Base-by-base conservation (phyloP, 2,888 invertebrate species). In the Pheosia gnoma region DNA sequence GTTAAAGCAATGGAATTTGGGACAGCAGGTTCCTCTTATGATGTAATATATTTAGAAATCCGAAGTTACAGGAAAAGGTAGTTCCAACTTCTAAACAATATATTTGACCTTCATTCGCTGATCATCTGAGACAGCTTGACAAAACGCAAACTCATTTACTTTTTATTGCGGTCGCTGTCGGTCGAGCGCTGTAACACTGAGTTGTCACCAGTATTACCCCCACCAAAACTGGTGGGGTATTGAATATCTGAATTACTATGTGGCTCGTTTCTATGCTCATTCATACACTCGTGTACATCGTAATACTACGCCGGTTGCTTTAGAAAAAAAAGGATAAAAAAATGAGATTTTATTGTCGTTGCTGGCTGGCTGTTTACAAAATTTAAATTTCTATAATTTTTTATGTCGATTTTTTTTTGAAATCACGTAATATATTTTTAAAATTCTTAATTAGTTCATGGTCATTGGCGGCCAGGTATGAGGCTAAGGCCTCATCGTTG, bases 401-500 rank as follows among this genome's bases (percentile, higher is more conserved):
- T 59, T 58, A 38, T 59, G 51, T 2, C 25, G n/a, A 25, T 25
- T 57, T 60, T 53, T 38, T 54, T 9, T 51, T 45, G 53, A 36
- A 39, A 52, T 8, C 49, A 51, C 58, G 45, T 13, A 61, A 41
- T 56, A 45, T 38, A 36, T 51, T 38, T 59, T 57, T 60, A 2
- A 25, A 25, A 25, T 25, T 25, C 25, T 62, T 57, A 9, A 56
- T 56, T 53, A 38, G 52, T 59, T 60, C 54, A 13, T 10, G 55
- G 39, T 39, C 63, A 71, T 56, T 56, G 2, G 6, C 38, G 56
- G 37, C 57, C 41, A 53, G 54, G 54, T 36, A 57, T 53, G 70
- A 74, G 74, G 74, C 60, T 71, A 78, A 82, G 81, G 80, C 82
- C 82, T 81, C 79, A 72, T 76, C 67, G 68, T 77, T 70, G 79